Percentiles rank a stretch among this genome's conserved stretches.
phyloP scores from a whole-genome alignment of 2,797 vertebrate species.

The Crax fasciolata region DNA sequence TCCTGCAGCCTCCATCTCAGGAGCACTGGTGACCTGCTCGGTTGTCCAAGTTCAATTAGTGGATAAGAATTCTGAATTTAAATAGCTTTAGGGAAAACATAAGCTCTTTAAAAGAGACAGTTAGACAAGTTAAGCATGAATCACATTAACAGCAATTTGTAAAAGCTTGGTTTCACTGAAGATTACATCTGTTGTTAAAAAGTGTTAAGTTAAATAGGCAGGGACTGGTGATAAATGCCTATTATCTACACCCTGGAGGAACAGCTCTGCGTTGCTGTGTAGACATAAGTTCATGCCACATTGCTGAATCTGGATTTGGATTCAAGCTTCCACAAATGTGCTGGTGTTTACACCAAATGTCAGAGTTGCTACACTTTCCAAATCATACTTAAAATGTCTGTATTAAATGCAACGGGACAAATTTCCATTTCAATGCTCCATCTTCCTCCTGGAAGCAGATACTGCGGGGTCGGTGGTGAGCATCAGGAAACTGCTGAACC shows the following conservation, averaged over 20 bases:
- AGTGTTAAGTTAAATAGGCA: slow-evolving; percentile 62
- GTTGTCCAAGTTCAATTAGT: slow-evolving; percentile 67
- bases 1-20: background rate
- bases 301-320: background rate
- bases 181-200: slow-evolving; percentile 69
- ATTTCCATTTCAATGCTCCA: background rate
- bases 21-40: background rate
- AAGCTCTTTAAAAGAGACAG: slow-evolving; percentile 73
- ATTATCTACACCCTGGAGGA: slow-evolving; percentile 21
- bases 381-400: background rate
- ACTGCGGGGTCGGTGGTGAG: background rate
- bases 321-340: background rate
- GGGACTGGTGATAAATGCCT: slow-evolving; percentile 17
- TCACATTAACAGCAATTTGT: slow-evolving; percentile 74
- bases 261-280: background rate
- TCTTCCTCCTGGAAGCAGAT: background rate
- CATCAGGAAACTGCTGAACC: background rate
- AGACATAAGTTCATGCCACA: background rate
- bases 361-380: background rate
- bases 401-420: background rate
- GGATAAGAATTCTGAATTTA: slow-evolving; percentile 67
- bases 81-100: slow-evolving; percentile 71
- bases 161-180: slow-evolving; percentile 77
- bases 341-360: background rate
- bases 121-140: slow-evolving; percentile 74